Percentiles rank a stretch among this genome's conserved stretches.
Conservation (phyloP, 2,888 invertebrate genomes). For the Drosophila engyochracea region DNA sequence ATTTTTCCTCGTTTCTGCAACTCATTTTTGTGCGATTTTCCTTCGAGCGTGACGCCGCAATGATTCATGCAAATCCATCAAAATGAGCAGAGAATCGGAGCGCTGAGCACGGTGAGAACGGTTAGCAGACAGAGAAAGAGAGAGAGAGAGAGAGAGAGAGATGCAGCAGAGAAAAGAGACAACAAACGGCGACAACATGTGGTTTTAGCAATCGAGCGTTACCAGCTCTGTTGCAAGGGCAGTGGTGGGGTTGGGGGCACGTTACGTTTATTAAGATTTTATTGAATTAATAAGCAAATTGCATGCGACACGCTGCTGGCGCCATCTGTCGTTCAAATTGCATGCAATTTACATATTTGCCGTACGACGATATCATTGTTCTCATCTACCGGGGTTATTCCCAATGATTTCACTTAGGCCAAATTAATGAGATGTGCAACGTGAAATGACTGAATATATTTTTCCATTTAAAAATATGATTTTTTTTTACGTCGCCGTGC, state of each 20-base stretch:
- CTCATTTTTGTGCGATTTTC: constrained; percentile 68
- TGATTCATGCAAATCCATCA: constrained; percentile 83
- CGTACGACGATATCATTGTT: constrained; percentile 37
- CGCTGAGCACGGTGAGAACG: neutral
- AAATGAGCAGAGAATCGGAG: constrained; percentile 27
- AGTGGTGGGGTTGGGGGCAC: constrained; percentile 11
- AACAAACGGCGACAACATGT: constrained; percentile 64
- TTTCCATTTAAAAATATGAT: constrained; percentile 38
- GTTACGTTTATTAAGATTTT: constrained; percentile 69
- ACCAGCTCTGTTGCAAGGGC: constrained; percentile 18
- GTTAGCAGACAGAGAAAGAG: neutral
- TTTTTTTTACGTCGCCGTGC: constrained; percentile 30
- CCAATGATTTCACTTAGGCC: constrained; percentile 34
- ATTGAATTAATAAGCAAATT: constrained; percentile 80
- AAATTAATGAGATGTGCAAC: constrained; percentile 51
- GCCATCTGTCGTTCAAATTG: constrained; percentile 72
- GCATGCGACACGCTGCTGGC: constrained; percentile 78
- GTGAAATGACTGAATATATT: constrained; percentile 18
- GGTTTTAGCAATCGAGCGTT: constrained; percentile 63
- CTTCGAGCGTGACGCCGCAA: constrained; percentile 80
- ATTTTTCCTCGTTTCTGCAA: constrained; percentile 52
- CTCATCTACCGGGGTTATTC: constrained; percentile 23
- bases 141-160: neutral
- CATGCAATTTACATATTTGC: constrained; percentile 59
- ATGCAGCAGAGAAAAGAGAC: neutral